Percentiles rank a stretch among this genome's conserved stretches.
These are phyloP conservation scores for Melanotus villosus DNA, from an alignment of 2,888 invertebrate species.

Conservation along the genomic window DNA sequence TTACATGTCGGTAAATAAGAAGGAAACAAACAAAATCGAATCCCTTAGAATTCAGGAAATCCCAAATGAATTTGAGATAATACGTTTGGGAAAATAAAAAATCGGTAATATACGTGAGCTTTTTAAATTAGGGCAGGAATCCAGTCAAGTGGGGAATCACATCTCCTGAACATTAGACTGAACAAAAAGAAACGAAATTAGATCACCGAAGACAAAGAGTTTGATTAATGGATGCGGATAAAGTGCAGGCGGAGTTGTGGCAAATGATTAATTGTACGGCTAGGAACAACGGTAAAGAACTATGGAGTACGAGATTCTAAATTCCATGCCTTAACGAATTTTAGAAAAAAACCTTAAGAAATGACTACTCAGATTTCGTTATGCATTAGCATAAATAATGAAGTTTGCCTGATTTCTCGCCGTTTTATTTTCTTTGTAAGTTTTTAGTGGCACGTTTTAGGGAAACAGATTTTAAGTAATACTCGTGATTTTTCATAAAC, in stretches of 20 bases:
- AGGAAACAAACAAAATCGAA: too few relatives aligned
- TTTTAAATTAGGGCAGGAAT: slow-evolving; percentile 58
- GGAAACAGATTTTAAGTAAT: too few relatives aligned
- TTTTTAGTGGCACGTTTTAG: too few relatives aligned
- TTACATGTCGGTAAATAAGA: too few relatives aligned
- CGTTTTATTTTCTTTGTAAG: too few relatives aligned
- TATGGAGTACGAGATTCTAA: slow-evolving; percentile 24
- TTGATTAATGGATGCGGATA: slow-evolving; percentile 66
- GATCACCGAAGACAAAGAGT: slow-evolving; percentile 67
- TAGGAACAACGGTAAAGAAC: slow-evolving; percentile 48
- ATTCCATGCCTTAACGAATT: slow-evolving; percentile 21
- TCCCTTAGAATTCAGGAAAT: not conserved
- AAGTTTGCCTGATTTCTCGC: slow-evolving; percentile 1
- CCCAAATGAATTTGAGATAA: not conserved
- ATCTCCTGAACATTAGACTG: slow-evolving; percentile 60
- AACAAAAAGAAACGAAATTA: slow-evolving; percentile 66
- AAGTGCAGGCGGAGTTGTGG: slow-evolving; percentile 59
- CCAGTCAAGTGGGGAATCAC: slow-evolving; percentile 61
- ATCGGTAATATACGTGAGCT: slow-evolving; percentile 50
- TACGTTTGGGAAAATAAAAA: slow-evolving; percentile 31
- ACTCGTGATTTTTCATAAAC: too few relatives aligned
- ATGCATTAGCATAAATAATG: slow-evolving; percentile 11
- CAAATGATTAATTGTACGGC: slow-evolving; percentile 61
- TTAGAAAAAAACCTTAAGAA: slow-evolving; percentile 13
- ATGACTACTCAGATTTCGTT: slow-evolving; percentile 9